Base-by-base conservation (phyloP, 2,797 vertebrate species). In the Gambelia wislizenii region DNA sequence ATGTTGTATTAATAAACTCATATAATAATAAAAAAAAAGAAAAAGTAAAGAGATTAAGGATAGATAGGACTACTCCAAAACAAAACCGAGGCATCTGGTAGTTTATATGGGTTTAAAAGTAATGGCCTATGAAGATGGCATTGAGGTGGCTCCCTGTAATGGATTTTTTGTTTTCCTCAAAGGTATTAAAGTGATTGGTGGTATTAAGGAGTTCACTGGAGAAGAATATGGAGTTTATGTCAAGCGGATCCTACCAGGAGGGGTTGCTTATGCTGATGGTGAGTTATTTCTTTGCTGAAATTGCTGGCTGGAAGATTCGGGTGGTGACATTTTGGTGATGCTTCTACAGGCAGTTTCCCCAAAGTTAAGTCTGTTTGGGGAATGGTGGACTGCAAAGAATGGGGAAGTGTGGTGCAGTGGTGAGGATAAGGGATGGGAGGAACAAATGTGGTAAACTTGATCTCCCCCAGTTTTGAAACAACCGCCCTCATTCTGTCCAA, bases 141-240 rank as follows among this genome's bases (percentile, higher is more conserved):
- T 39, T 14, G 25, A 25, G 13, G 39, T n/a, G 13, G 12, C 30
- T 20, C 9, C 0, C 39, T 30, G 30, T 84, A 72, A 93, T 0
- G 1, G 39, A 33, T 36, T 47, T n/a, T 93, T 64, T 12, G 74
- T 78, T n/a, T 47, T 92, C 70, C 12, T 80, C 47, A 59, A 80
- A 99, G 98, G 98, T 89, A 98, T 99, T 83, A 99, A 99, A 95
- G 98, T 99, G 30, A 98, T 98, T 0, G 98, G 98, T 59, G 98
- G 98, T 87, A 97, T 98, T 90, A 98, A 98, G 92, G 98, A 99
- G 89, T 88, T 94, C 44, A 98, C 97, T 0, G 97, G 98, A 84
- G 98, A 99, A 13, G 98, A 99, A 91, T 98, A 98, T 82, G 98
- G 98, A 39, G 98, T 99, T 92, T 99, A 98, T 18, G 98, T 99